These are phyloP conservation scores for Nasonia giraulti DNA, from an alignment of 1,140 invertebrate species.

Conservation along the genomic window DNA sequence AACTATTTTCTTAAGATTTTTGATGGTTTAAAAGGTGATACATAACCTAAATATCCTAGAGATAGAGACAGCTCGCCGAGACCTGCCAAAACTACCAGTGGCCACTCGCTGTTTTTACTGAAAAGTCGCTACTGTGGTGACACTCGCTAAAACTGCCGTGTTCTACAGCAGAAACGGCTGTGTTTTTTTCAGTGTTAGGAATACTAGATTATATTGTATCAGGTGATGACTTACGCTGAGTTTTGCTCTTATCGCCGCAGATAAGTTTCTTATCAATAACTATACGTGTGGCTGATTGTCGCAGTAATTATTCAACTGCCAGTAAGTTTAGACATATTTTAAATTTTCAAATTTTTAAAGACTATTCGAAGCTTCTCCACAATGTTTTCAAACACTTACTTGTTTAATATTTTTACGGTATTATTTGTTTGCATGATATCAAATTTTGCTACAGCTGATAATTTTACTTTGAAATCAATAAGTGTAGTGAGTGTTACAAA, in stretches of 20 bases:
- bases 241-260: not conserved
- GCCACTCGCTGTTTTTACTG: too few relatives aligned
- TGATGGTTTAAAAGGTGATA: too few relatives aligned
- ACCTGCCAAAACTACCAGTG: too few relatives aligned
- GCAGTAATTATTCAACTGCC: not conserved
- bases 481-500: slow-evolving; percentile 1
- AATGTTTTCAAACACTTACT: not conserved
- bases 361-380: not conserved
- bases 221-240: not conserved
- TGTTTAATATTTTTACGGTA: not conserved
- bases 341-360: not conserved
- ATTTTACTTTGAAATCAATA: slow-evolving; percentile 1
- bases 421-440: not conserved
- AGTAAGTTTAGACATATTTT: not conserved
- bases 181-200: too few relatives aligned
- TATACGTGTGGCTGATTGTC: not conserved
- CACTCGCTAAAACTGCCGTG: too few relatives aligned
- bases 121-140: too few relatives aligned
- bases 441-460: not conserved
- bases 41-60: too few relatives aligned
- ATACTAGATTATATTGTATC: not conserved
- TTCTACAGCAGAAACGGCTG: too few relatives aligned
- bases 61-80: too few relatives aligned
- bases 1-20: too few relatives aligned
- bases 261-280: not conserved